Conservation (phyloP, 2,113 vertebrate genomes). For the Phyllostomus hastatus region DNA sequence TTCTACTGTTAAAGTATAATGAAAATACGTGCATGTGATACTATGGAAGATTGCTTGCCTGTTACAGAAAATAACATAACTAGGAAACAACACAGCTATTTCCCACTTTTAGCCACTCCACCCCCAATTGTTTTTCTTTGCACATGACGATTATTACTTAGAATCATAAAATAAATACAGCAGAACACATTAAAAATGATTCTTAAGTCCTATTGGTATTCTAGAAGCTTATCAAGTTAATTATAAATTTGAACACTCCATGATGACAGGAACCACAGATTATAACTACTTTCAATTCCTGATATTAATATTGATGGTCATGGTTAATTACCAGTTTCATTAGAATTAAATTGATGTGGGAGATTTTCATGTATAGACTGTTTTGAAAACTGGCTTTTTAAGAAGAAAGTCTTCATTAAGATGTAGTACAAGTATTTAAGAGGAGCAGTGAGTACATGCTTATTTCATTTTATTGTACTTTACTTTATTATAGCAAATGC, state of each 20-base stretch:
- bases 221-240: conserved; percentile 7
- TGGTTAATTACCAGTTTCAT: not conserved
- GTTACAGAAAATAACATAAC: not conserved
- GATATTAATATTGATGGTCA: conserved; percentile 1
- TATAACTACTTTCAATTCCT: conserved; percentile 7
- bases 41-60: not conserved
- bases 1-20: not conserved
- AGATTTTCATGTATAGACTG: not conserved
- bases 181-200: not conserved
- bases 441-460: not conserved
- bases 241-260: not conserved
- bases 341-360: not conserved
- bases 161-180: not conserved
- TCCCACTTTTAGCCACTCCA: not conserved
- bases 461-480: not conserved
- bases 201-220: not conserved
- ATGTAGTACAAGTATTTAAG: not conserved
- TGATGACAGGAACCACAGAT: not conserved
- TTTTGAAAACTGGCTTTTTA: not conserved
- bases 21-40: not conserved
- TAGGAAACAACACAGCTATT: not conserved
- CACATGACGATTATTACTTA: not conserved
- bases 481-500: not conserved
- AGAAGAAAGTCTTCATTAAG: not conserved
- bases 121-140: not conserved